Conservation (phyloP, 1,140 invertebrate genomes). For the Mizuhopecten yessoensis region DNA sequence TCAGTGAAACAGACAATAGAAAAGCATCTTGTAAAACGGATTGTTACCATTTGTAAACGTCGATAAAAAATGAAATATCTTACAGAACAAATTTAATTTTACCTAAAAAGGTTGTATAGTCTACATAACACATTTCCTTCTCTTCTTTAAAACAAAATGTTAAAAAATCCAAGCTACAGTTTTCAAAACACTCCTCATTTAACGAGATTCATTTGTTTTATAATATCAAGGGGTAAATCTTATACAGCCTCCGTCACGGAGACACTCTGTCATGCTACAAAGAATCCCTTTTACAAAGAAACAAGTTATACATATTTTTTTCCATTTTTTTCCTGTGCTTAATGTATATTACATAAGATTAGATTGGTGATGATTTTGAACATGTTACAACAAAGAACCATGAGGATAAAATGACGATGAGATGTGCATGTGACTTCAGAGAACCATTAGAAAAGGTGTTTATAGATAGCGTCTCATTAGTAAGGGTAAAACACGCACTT, state of each 20-base stretch:
- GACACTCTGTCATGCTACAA: background rate
- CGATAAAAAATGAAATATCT: no score
- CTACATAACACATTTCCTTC: background rate
- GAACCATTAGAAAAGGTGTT: background rate
- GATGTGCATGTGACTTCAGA: background rate
- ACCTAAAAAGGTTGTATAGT: background rate
- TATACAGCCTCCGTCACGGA: background rate
- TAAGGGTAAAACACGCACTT: background rate
- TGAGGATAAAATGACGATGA: background rate
- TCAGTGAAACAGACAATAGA: background rate
- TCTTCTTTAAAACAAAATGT: background rate
- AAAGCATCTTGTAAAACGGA: no score
- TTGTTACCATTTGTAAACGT: background rate
- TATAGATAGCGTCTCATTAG: background rate
- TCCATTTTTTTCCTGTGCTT: background rate
- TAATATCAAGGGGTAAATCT: background rate
- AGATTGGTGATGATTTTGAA: background rate
- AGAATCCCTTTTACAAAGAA: conserved; percentile 18
- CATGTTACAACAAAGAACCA: background rate
- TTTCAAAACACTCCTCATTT: background rate
- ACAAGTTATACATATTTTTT: background rate
- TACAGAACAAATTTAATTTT: no score
- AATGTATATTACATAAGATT: conserved; percentile 40
- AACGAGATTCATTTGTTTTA: background rate
- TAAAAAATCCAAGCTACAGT: background rate